Percentiles rank a stretch among this genome's conserved stretches.
phyloP scores from a whole-genome alignment of 2,113 vertebrate genomes.

The Nycticebus coucang region DNA sequence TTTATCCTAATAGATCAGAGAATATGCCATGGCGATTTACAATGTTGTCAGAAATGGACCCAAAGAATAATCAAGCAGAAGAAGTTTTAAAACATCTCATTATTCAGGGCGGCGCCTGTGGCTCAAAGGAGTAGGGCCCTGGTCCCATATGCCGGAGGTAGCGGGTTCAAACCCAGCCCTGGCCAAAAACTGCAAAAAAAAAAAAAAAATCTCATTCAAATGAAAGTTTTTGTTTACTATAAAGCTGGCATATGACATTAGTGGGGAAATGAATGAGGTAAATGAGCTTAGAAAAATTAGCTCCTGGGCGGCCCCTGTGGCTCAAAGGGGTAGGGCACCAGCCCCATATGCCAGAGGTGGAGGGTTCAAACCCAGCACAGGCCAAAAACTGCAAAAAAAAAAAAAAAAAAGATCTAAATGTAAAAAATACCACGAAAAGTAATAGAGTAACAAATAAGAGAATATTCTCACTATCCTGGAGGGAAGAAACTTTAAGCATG shows the following conservation, averaged over 20 bases:
- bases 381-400: no score
- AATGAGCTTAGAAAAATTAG: not conserved
- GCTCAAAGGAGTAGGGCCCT: no score
- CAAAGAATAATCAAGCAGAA: not conserved
- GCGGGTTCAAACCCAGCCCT: no score
- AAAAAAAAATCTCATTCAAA: not conserved
- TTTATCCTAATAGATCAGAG: not conserved
- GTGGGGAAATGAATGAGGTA: not conserved
- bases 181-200: no score
- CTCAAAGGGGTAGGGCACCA: no score
- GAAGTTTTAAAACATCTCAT: not conserved
- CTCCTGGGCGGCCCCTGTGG: not conserved
- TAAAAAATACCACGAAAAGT: not conserved
- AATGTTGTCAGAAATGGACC: slow-evolving; percentile 19
- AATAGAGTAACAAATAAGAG: not conserved
- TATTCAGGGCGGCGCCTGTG: no score
- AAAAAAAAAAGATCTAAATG: not conserved
- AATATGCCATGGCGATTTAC: not conserved
- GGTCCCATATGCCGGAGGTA: no score
- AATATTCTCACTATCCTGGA: not conserved
- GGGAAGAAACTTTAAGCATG: not conserved
- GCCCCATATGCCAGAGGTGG: no score
- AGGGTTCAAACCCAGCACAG: no score
- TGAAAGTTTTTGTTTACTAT: not conserved
- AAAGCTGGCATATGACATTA: not conserved